These are phyloP conservation scores for Ricordea florida DNA, from an alignment of 92 coral and sea anemone genomes.

Conservation along the genomic window DNA sequence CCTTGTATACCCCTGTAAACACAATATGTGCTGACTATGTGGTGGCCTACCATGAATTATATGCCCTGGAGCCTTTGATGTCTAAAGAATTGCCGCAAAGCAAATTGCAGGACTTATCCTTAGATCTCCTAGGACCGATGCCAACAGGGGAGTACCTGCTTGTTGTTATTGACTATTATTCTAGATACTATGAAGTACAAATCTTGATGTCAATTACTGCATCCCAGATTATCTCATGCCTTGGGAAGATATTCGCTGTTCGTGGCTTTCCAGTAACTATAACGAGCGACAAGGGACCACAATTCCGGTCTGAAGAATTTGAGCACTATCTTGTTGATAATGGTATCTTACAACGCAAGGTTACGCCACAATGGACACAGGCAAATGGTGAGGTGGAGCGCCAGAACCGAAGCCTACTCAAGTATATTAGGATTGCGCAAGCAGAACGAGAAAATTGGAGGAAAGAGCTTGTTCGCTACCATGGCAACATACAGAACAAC, in stretches of 20 bases:
- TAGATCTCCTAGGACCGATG: too few species aligned
- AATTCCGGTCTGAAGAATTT: constrained; percentile 10
- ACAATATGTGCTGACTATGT: too few species aligned
- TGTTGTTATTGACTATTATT: too few species aligned
- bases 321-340: not conserved
- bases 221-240: not conserved
- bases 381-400: too few species aligned
- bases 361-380: constrained; percentile 1
- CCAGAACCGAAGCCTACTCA: too few species aligned
- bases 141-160: too few species aligned
- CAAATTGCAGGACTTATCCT: too few species aligned
- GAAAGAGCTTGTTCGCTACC: constrained; percentile 1
- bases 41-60: too few species aligned
- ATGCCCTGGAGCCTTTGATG: too few species aligned
- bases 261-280: not conserved
- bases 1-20: too few species aligned
- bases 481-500: constrained; percentile 15
- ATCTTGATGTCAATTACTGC: not conserved
- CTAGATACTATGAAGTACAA: not conserved
- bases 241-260: not conserved
- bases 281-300: not conserved
- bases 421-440: not conserved
- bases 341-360: not conserved
- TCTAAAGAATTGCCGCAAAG: too few species aligned
- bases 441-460: not conserved